A percentile compares a stretch with the other conserved stretches of the same genome.
Conservation (phyloP, 1,140 invertebrate genomes). For the Orussus abietinus region DNA sequence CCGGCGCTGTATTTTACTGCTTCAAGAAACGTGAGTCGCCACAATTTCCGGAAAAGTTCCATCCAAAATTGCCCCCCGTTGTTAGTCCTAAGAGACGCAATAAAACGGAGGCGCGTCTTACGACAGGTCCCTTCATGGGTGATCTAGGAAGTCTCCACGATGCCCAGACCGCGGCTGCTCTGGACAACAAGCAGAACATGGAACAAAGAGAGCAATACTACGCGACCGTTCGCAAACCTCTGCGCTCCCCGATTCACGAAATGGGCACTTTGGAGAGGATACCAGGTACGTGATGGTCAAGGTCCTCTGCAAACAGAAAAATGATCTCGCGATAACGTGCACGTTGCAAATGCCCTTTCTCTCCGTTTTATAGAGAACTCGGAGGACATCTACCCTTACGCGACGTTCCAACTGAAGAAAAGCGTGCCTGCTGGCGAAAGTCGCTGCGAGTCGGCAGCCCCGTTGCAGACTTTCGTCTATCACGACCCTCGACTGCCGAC, state of each 20-base stretch:
- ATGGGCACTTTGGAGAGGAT: slow-evolving; percentile 53
- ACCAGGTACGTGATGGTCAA: no score
- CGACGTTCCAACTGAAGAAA: slow-evolving; percentile 75
- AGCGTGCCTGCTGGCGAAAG: slow-evolving; percentile 82
- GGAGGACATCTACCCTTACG: slow-evolving; percentile 87
- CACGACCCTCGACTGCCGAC: slow-evolving; percentile 65
- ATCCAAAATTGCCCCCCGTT: no score
- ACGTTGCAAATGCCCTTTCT: no score
- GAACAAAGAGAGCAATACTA: slow-evolving; percentile 57
- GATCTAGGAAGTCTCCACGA: slow-evolving; percentile 49
- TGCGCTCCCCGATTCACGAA: slow-evolving; percentile 52
- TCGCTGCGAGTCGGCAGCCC: slow-evolving; percentile 83
- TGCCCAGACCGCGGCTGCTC: slow-evolving; percentile 49
- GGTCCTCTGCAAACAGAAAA: no score
- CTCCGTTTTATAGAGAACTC: slow-evolving; percentile 67
- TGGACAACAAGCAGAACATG: slow-evolving; percentile 59
- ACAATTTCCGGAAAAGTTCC: no score
- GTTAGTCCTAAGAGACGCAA: no score
- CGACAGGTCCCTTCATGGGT: slow-evolving; percentile 46
- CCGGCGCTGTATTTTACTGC: slow-evolving; percentile 50
- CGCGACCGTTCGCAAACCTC: slow-evolving; percentile 55
- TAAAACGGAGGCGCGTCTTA: no score
- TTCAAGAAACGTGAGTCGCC: slow-evolving; percentile 51
- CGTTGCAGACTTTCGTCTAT: slow-evolving; percentile 85
- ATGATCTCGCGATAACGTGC: no score